These are phyloP conservation scores for Octonoba sinensis DNA, from an alignment of 2,888 invertebrate genomes.

Conservation along the genomic window DNA sequence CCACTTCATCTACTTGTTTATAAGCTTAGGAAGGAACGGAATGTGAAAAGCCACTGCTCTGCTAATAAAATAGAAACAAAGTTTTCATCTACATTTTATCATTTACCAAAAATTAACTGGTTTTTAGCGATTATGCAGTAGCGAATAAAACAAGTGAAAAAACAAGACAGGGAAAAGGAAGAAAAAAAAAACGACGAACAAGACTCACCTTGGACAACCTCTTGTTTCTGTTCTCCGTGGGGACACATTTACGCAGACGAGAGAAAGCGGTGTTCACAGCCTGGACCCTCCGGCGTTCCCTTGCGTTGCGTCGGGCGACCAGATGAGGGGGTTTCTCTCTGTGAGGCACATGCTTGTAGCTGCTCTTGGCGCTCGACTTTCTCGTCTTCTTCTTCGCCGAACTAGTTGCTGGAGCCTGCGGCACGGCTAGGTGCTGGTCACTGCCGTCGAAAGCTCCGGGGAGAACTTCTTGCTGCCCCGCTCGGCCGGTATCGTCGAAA, in stretches of 20 bases:
- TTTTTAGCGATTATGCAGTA: no score
- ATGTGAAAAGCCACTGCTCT: no score
- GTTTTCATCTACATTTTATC: no score
- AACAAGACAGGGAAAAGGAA: not conserved
- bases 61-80: no score
- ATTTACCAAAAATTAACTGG: no score
- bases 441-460: slow-evolving; percentile 24
- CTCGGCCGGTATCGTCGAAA: not conserved
- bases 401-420: slow-evolving; percentile 2
- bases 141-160: no score
- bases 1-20: no score
- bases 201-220: slow-evolving; percentile 77
- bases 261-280: slow-evolving; percentile 78
- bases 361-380: slow-evolving; percentile 55
- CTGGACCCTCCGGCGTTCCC: slow-evolving; percentile 77
- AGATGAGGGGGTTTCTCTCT: slow-evolving; percentile 76
- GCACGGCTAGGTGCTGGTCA: not conserved
- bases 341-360: slow-evolving; percentile 69
- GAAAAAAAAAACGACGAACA: not conserved
- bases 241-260: slow-evolving; percentile 75
- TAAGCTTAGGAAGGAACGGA: no score
- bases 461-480: not conserved
- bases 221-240: slow-evolving; percentile 75
- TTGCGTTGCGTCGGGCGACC: slow-evolving; percentile 76
- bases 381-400: slow-evolving; percentile 15